Percentiles rank a stretch among this genome's conserved stretches.
Conservation (phyloP, 2,113 vertebrate genomes). For the Thymallus thymallus region DNA sequence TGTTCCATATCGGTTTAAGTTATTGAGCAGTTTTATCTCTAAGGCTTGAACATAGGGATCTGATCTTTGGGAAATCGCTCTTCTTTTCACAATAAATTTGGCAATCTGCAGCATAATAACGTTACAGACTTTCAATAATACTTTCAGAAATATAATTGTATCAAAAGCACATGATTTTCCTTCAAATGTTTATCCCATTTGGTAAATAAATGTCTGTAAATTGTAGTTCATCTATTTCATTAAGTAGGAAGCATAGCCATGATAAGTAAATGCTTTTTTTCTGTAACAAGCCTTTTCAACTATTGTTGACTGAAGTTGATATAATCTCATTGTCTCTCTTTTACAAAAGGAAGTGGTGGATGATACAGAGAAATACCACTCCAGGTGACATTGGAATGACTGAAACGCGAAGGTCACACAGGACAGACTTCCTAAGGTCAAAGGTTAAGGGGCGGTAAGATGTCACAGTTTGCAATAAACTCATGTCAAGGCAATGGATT, state of each 20-base stretch:
- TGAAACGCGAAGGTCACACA: conserved; percentile 27
- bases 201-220: conserved; percentile 25
- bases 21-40: neutral
- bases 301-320: conserved; percentile 11
- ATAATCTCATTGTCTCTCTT: conserved; percentile 21
- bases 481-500: conserved; percentile 40
- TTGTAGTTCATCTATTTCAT: neutral
- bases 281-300: neutral
- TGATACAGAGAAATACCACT: conserved; percentile 25
- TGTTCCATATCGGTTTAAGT: neutral
- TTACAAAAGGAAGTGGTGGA: conserved; percentile 17
- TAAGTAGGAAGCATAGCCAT: conserved; percentile 31
- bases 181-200: conserved; percentile 9
- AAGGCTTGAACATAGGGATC: neutral
- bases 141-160: conserved; percentile 10
- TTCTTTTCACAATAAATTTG: neutral
- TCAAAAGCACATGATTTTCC: conserved; percentile 5
- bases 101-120: neutral
- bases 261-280: conserved; percentile 38
- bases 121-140: neutral
- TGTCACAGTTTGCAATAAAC: conserved; percentile 29
- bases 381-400: conserved; percentile 27
- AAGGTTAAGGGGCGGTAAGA: conserved; percentile 25
- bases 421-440: conserved; percentile 27
- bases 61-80: conserved; percentile 20